Evolutionary conservation across 2,797 vertebrate genomes (phyloP).

Genomic region (Sebastes trivittatus): DNA sequence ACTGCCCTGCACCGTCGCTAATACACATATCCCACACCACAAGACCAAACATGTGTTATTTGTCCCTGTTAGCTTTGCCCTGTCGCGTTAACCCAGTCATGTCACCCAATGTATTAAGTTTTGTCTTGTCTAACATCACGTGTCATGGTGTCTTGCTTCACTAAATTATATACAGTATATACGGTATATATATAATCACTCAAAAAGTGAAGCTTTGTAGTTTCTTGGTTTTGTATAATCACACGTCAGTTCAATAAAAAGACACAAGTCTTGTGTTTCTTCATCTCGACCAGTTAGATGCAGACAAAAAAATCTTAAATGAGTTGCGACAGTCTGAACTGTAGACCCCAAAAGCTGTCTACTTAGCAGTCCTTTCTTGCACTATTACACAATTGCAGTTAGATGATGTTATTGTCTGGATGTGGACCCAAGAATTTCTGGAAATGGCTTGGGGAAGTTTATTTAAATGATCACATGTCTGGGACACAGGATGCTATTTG

Average conservation of each 20-base stretch:
- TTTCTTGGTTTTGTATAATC: not conserved
- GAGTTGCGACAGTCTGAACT: not conserved
- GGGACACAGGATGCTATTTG: constrained; percentile 37
- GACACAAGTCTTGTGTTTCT: not conserved
- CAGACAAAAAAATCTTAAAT: not conserved
- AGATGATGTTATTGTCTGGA: constrained; percentile 60
- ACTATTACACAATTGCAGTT: constrained; percentile 37
- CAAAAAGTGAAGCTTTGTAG: not conserved
- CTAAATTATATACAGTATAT: too few relatives aligned
- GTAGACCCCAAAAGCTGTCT: constrained; percentile 11
- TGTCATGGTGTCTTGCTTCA: too few relatives aligned
- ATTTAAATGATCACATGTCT: constrained; percentile 52
- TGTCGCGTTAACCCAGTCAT: too few relatives aligned
- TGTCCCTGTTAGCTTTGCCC: too few relatives aligned
- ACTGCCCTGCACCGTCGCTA: too few relatives aligned
- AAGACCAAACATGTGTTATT: too few relatives aligned
- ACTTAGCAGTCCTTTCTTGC: constrained; percentile 25
- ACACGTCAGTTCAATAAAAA: not conserved
- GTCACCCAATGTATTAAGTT: too few relatives aligned
- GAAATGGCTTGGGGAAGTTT: constrained; percentile 35
- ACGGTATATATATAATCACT: not conserved
- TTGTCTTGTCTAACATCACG: too few relatives aligned
- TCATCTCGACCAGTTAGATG: not conserved
- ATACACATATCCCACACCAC: too few relatives aligned
- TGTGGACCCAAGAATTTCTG: constrained; percentile 43